Evolutionary conservation across 2,888 invertebrate species (phyloP).

Genomic region (Eurytoma adleriae): DNA sequence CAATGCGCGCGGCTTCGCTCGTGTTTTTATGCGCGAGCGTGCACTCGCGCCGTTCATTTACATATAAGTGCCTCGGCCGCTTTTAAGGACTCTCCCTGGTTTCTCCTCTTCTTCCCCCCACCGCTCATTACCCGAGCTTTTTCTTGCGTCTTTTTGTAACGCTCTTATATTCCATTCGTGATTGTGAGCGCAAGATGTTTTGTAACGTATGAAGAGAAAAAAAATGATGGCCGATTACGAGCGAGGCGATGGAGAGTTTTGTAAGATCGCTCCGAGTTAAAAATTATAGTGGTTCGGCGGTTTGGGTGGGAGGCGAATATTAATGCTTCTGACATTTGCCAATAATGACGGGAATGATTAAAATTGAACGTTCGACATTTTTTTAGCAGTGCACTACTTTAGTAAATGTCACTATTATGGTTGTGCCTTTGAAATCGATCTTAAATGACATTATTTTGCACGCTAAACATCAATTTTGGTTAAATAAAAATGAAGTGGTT

Average conservation of each 20-base stretch:
- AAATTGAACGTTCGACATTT: slow-evolving; percentile 15
- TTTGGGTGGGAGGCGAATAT: slow-evolving; percentile 5
- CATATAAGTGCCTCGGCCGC: slow-evolving; percentile 50
- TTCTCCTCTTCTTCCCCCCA: slow-evolving; percentile 43
- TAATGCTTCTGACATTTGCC: slow-evolving; percentile 30
- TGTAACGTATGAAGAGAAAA: slow-evolving; percentile 47
- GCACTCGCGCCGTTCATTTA: slow-evolving; percentile 44
- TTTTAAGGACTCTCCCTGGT: slow-evolving; percentile 25
- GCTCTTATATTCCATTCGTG: slow-evolving; percentile 24
- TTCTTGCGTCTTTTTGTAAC: background rate
- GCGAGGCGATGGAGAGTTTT: slow-evolving; percentile 8
- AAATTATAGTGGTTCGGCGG: slow-evolving; percentile 39
- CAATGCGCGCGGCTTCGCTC: background rate
- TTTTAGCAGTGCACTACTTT: background rate
- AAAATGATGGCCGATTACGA: slow-evolving; percentile 53
- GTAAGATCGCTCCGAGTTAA: slow-evolving; percentile 30
- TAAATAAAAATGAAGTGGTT: background rate
- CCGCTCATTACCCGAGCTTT: background rate
- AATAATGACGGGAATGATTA: slow-evolving; percentile 36
- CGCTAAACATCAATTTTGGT: background rate
- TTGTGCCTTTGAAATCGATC: no score
- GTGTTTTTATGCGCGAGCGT: slow-evolving; percentile 33
- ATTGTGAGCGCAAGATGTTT: slow-evolving; percentile 28
- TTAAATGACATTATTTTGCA: slow-evolving; percentile 32
- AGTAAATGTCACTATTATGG: slow-evolving; percentile 11